Evolutionary conservation across 2,113 vertebrate genomes (phyloP), one percentile per base, ranked within the genome.

Genomic region (Columba livia): DNA sequence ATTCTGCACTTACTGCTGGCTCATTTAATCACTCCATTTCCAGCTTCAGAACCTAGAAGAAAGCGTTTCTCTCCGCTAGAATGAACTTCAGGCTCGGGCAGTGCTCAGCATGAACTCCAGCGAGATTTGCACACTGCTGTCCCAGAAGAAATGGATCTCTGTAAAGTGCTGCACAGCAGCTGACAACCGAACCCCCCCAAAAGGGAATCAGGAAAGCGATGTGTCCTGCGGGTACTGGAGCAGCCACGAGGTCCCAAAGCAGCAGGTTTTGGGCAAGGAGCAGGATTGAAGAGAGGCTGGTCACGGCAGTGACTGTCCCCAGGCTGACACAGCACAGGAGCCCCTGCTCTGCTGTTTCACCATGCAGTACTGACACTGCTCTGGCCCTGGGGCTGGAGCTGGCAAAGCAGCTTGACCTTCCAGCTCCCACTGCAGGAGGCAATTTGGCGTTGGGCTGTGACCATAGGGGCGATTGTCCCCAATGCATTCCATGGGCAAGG

Each of bases 11-110:
- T 80, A 83, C 44, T 65, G 91, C 77, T 73, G 62, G 25, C 72
- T 95, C 84, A 57, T 86, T 90, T 86, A 70, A 70, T 58, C 64
- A 31, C 83, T 77, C 91, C 80, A 54, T 89, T 94, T 90, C 91
- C 96, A 93, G 64, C 75, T 36, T 57, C 10, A 6, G 31, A 79
- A 65, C 66, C 72, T 36, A 88, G 54, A 75, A 85, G 75, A 85
- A 94, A 85, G 83, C 3, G 6, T 79, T 88, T 92, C 54, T 88
- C 71, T 92, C 48, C 0, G 10, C 79, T 88, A 72, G 34, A 93
- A 65, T 50, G 44, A 85, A 36, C 88, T 69, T 42, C 44, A 67
- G 32, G 23, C 83, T 77, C 11, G 21, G 79, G 61, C 57, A 18
- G 57, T 29, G 6, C 16, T 36, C 57, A 48, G 88, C 4, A 0